Evolutionary conservation across 2,797 vertebrate genomes (phyloP).

Genomic region (Neoniphon sammara): DNA sequence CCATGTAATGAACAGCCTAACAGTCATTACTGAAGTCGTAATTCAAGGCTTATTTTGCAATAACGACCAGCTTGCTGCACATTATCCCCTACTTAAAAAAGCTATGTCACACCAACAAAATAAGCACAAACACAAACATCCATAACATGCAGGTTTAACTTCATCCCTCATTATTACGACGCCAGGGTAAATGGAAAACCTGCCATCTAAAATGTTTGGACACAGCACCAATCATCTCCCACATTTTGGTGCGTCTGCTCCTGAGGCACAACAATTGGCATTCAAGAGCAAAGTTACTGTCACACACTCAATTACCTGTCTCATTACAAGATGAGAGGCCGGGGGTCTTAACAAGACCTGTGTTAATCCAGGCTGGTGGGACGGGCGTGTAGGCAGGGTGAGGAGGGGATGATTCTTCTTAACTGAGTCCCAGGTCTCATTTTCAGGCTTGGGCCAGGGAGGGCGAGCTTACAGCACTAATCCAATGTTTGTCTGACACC

Average conservation of each 20-base stretch:
- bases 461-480: conserved; percentile 77
- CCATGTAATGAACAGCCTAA: too few species aligned
- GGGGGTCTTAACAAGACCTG: conserved; percentile 25
- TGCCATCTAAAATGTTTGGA: conserved; percentile 57
- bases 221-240: conserved; percentile 28
- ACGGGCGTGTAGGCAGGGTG: conserved; percentile 10
- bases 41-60: conserved; percentile 7
- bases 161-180: conserved; percentile 21
- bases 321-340: conserved; percentile 58
- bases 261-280: conserved; percentile 52
- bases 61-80: neutral
- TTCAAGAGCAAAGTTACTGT: conserved; percentile 43
- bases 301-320: conserved; percentile 47
- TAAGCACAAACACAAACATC: conserved; percentile 20
- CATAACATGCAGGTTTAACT: neutral
- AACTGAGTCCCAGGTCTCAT: conserved; percentile 38
- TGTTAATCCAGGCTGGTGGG: conserved; percentile 57
- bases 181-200: conserved; percentile 35
- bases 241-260: conserved; percentile 14
- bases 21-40: too few species aligned
- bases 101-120: conserved; percentile 27
- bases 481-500: conserved; percentile 80
- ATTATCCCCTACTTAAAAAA: conserved; percentile 3
- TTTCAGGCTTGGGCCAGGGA: conserved; percentile 61
- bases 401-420: conserved; percentile 1